Base-by-base conservation (phyloP, 2,113 vertebrate species). In the Numida meleagris region DNA sequence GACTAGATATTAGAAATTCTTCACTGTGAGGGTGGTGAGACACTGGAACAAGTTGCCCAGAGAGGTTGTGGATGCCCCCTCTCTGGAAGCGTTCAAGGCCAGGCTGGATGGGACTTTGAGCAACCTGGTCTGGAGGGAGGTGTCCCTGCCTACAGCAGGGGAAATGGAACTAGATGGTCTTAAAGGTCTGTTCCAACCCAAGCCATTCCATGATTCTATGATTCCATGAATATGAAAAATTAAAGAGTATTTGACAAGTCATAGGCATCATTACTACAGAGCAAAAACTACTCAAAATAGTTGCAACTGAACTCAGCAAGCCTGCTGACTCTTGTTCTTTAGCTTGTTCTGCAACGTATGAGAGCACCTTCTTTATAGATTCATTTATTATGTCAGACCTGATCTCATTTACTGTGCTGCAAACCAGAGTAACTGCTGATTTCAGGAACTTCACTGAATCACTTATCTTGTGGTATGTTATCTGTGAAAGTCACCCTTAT, bases 201-300 rank as follows among this genome's bases (percentile, higher is more conserved):
- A 53, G 31, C 51, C 51, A 31, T 17, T 31, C 51, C 10, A 16
- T 53, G 27, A 50, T 50, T 24, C 48, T 7, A 50, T 14, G 24
- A 53, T 53, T 53, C 8, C 29, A 29, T 53, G 27, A 53, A 77
- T 40, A 89, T 79, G 78, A 95, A 90, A 94, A 93, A 91, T 80
- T 77, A 34, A 62, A 89, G 75, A 43, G 81, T 79, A 68, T 76
- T 70, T 58, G 42, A 40, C 88, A 70, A 75, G 85, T 65, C 76
- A 48, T 3, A 57, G 85, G 50, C 70, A n/a, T 87, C 70, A 57
- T 33, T 73, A 45, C 86, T 53, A 53, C 51, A 29, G 15, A 53
- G 51, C 15, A 53, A 53, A 27, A 31, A 29, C 27, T 53, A 53
- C 51, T 53, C 27, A 53, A 31, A 53, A 45, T 19, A 70, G 43